A percentile compares a stretch with the other conserved stretches of the same genome.
These are phyloP conservation scores for Armadillidium nasatum DNA, from an alignment of 1,140 invertebrate species.

Conservation along the genomic window DNA sequence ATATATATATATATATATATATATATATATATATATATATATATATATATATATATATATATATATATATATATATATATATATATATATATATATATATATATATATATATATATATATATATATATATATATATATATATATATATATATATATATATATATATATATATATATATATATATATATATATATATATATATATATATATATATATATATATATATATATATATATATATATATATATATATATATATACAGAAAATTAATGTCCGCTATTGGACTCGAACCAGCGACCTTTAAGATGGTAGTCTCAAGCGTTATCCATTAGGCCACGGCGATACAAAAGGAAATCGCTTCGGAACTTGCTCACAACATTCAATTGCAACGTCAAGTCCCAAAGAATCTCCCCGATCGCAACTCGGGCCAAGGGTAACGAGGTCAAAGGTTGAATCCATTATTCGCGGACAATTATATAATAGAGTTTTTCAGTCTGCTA, in stretches of 20 bases:
- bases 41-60: not conserved
- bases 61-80: not conserved
- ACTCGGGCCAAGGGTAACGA: too few relatives aligned
- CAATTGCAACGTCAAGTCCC: too few relatives aligned
- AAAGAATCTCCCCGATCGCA: too few relatives aligned
- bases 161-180: not conserved
- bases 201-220: not conserved
- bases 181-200: conserved; percentile 12
- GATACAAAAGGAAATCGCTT: too few relatives aligned
- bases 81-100: not conserved
- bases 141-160: not conserved
- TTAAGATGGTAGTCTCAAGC: too few relatives aligned
- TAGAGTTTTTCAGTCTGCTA: too few relatives aligned
- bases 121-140: not conserved
- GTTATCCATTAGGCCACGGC: too few relatives aligned
- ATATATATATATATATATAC: conserved; percentile 1
- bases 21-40: conserved; percentile 3
- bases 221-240: not conserved
- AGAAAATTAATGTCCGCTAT: too few relatives aligned
- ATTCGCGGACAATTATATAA: too few relatives aligned
- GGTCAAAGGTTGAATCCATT: too few relatives aligned
- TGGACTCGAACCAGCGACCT: too few relatives aligned
- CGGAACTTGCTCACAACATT: too few relatives aligned
- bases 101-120: not conserved
- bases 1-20: not conserved